Base-by-base conservation (phyloP, 2,888 invertebrate species). In the Caradrina clavipalpis region DNA sequence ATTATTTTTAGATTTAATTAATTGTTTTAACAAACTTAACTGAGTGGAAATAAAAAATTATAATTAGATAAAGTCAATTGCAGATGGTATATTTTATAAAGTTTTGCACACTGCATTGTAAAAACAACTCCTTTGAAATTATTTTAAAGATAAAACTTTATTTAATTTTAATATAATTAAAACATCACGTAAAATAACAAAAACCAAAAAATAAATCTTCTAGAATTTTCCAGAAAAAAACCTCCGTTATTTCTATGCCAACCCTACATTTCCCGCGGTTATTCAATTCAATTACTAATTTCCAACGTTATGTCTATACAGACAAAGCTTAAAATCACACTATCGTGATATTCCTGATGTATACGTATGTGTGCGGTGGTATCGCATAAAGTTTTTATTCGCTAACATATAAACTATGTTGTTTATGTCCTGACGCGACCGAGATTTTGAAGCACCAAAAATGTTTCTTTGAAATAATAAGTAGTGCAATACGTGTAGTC, bases 401-500 rank as follows among this genome's bases (percentile, higher is more conserved):
- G 80, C 79, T 72, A 79, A 81, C 82, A 71, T 73, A 81, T 82
- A 77, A 80, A 82, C 76, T 76, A 83, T 71, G 82, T 85, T 89
- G 87, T 88, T 87, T 88, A 88, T 87, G 88, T 91, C 89, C 87
- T 89, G 86, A 79, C 75, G 74, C 89, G 90, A 87, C 89, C 90
- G 88, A 88, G 78, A 89, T 90, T 83, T 80, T 68, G 81, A 76
- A 76, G 78, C 78, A 66, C 73, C 80, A 60, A 77, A 85, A 82
- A 76, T 78, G 69, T 73, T 82, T 84, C 83, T 78, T 76, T 84
- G 80, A 82, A 84, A 73, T 66, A 58, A 61, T 80, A 84, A 73
- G 82, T 82, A 80, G 80, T 74, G 65, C 82, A 72, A 62, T 67
- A 51, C 59, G 22, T 61, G 67, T 26, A 62, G 66, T 60, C 59